These are phyloP conservation scores for Callionymus lyra DNA, from an alignment of 2,113 vertebrate species.

Conservation along the genomic window DNA sequence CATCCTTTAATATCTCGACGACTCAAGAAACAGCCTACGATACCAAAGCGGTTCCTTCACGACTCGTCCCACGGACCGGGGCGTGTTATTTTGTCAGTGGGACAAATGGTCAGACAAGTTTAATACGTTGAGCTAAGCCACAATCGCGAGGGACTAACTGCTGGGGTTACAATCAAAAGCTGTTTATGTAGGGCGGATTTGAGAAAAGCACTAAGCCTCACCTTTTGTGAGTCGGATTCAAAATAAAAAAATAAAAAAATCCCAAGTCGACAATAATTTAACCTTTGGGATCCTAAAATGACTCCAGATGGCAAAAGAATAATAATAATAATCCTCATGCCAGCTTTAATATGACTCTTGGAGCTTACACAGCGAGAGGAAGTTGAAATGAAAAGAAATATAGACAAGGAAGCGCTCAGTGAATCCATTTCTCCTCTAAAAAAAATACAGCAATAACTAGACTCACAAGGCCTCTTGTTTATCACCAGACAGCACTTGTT, in stretches of 20 bases:
- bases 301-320: conserved; percentile 41
- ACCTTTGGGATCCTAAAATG: conserved; percentile 56
- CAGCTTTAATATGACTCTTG: conserved; percentile 45
- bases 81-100: conserved; percentile 43
- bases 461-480: conserved; percentile 9
- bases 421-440: conserved; percentile 40
- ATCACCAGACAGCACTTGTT: conserved; percentile 5
- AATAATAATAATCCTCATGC: conserved; percentile 47
- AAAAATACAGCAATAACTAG: conserved; percentile 60
- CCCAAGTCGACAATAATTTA: conserved; percentile 53
- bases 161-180: conserved; percentile 62
- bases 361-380: conserved; percentile 42
- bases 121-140: conserved; percentile 62
- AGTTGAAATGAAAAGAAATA: conserved; percentile 34
- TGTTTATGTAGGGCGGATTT: conserved; percentile 61
- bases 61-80: conserved; percentile 32
- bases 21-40: too few relatives aligned
- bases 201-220: conserved; percentile 54
- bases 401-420: conserved; percentile 43
- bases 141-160: conserved; percentile 57
- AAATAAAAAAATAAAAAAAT: too few relatives aligned
- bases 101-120: conserved; percentile 47
- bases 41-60: conserved; percentile 19
- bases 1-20: conserved; percentile 6
- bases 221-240: conserved; percentile 58